These are phyloP conservation scores for Lontra canadensis DNA, from an alignment of 2,113 vertebrate genomes.

Conservation along the genomic window DNA sequence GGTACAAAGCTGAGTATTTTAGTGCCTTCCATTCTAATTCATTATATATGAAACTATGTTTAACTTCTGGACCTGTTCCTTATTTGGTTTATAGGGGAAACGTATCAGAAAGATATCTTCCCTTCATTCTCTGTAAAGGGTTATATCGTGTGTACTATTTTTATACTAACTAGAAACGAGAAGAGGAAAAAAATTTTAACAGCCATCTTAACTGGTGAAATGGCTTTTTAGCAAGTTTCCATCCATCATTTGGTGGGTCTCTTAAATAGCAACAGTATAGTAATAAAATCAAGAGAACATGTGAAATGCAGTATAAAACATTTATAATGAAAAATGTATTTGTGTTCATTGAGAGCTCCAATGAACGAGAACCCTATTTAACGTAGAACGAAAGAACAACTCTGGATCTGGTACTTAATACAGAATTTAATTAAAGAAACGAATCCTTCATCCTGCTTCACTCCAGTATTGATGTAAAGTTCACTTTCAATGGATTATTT, in stretches of 20 bases:
- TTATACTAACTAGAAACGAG: neutral
- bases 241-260: neutral
- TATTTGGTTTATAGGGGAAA: neutral
- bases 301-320: neutral
- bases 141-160: neutral
- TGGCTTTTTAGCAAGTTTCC: neutral
- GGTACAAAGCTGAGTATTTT: neutral
- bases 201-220: conserved; percentile 10
- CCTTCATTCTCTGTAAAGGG: neutral
- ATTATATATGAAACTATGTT: neutral
- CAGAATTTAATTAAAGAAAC: conserved; percentile 1
- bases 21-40: neutral
- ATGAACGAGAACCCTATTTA: neutral
- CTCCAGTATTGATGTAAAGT: neutral
- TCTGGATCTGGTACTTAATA: conserved; percentile 6
- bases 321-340: neutral
- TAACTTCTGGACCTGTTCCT: neutral
- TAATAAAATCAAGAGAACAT: neutral
- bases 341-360: neutral
- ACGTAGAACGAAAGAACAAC: neutral
- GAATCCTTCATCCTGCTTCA: neutral
- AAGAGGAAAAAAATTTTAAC: neutral
- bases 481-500: neutral
- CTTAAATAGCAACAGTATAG: neutral
- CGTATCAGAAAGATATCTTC: neutral